Evolutionary conservation across 1,140 invertebrate species (phyloP).

Genomic region (Heliconius hermathena): DNA sequence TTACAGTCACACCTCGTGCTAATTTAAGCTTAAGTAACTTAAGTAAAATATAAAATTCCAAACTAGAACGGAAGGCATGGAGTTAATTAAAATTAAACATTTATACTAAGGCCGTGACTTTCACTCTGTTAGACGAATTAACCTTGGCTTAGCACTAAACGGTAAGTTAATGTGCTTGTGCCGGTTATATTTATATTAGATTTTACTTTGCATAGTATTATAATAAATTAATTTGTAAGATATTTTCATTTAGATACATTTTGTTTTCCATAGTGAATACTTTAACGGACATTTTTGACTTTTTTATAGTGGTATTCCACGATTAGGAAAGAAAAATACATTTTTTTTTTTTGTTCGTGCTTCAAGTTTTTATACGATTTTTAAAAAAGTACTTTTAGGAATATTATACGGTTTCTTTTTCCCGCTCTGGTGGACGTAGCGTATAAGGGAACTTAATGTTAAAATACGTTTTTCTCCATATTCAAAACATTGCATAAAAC

Average conservation of each 20-base stretch:
- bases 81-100: conserved; percentile 48
- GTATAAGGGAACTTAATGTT: too few species aligned
- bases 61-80: background rate
- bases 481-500: too few species aligned
- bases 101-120: conserved; percentile 44
- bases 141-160: conserved; percentile 21
- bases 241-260: background rate
- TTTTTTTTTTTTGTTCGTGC: too few species aligned
- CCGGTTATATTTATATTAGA: conserved; percentile 10
- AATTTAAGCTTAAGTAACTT: background rate
- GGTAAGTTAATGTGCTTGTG: conserved; percentile 24
- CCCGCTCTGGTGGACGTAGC: too few species aligned
- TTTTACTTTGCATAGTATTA: conserved; percentile 13
- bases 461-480: too few species aligned
- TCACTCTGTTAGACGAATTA: conserved; percentile 43
- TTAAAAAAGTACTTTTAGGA: too few species aligned
- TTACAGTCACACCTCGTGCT: too few species aligned
- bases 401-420: too few species aligned
- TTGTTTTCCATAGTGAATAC: background rate
- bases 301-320: too few species aligned
- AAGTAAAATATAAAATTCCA: conserved; percentile 11
- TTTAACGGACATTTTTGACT: too few species aligned
- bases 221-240: background rate
- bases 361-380: too few species aligned
- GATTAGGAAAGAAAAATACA: too few species aligned